Evolutionary conservation across 2,113 vertebrate species (phyloP).

Genomic region (Lycaon pictus): DNA sequence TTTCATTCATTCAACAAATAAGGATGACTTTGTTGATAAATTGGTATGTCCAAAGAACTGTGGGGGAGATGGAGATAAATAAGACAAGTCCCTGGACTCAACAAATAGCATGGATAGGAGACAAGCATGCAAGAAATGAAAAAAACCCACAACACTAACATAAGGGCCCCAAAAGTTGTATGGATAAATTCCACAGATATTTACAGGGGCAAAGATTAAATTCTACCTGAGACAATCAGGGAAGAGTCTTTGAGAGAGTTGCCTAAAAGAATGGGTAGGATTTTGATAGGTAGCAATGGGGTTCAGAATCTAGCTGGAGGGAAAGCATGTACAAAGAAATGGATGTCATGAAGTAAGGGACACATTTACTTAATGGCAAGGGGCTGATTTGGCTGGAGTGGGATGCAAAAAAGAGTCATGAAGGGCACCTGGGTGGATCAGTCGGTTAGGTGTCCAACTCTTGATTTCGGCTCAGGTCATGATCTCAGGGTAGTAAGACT

Average conservation of each 20-base stretch:
- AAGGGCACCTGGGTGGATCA: background rate
- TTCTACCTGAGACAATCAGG: background rate
- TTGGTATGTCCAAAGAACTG: background rate
- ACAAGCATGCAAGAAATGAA: background rate
- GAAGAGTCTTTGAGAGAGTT: background rate
- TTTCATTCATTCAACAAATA: background rate
- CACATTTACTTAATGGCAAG: background rate
- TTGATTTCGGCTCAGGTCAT: background rate
- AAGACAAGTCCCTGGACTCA: background rate
- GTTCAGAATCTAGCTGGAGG: background rate
- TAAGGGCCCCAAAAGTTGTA: background rate
- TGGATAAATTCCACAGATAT: background rate
- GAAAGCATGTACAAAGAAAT: background rate
- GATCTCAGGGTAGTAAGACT: background rate
- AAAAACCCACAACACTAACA: background rate
- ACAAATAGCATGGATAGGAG: background rate
- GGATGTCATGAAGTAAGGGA: background rate
- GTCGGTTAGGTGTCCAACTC: background rate
- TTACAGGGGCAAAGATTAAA: background rate
- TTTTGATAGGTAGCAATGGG: background rate
- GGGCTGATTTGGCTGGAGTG: background rate
- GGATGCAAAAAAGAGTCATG: background rate
- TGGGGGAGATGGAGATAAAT: background rate
- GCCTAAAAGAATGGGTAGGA: background rate
- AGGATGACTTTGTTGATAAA: background rate